These are phyloP conservation scores for Chitala chitala DNA, from an alignment of 2,113 vertebrate genomes.

Conservation along the genomic window DNA sequence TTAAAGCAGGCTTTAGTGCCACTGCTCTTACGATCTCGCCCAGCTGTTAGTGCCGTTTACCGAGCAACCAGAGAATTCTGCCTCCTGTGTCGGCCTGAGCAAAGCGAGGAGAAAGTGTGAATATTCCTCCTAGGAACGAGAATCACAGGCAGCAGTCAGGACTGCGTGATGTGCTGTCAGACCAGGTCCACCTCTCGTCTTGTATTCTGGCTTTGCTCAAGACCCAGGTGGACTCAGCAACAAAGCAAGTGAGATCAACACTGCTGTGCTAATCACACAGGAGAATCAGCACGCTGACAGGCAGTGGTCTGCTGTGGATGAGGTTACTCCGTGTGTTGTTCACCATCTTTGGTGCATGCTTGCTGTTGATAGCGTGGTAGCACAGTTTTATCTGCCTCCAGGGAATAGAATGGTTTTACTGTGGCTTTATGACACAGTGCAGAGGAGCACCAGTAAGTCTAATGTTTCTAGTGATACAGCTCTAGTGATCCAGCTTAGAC, in stretches of 20 bases:
- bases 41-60: neutral
- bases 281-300: neutral
- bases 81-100: neutral
- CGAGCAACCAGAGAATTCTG: neutral
- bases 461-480: neutral
- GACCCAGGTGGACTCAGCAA: no score
- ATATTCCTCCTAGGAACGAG: neutral
- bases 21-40: no score
- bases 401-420: neutral
- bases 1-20: neutral
- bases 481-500: no score
- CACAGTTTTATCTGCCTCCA: neutral
- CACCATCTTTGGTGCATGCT: neutral
- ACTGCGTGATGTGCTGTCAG: neutral
- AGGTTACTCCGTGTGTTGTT: neutral
- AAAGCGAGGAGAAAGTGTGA: neutral
- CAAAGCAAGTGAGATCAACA: neutral
- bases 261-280: neutral
- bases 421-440: neutral
- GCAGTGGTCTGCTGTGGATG: neutral
- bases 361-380: neutral
- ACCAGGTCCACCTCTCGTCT: neutral
- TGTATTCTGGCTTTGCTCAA: neutral
- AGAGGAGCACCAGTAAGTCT: neutral
- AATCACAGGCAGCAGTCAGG: neutral